Percentiles rank a stretch among this genome's conserved stretches.
Evolutionary conservation across 2,888 invertebrate genomes (phyloP).

Genomic region (Acanthopleura granulata): DNA sequence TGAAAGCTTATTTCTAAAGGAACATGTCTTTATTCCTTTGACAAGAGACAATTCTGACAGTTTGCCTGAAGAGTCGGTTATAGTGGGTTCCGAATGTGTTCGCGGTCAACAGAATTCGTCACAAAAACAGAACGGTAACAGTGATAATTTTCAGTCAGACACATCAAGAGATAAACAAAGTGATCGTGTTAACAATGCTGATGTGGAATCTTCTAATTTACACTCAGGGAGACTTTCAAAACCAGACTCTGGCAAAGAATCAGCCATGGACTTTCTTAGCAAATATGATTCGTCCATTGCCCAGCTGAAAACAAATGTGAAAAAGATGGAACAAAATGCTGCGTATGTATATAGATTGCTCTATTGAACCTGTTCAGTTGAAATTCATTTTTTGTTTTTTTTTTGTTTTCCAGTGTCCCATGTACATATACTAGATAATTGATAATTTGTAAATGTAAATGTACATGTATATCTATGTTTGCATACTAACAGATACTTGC

Average conservation of each 20-base stretch:
- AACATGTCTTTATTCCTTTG: constrained; percentile 86
- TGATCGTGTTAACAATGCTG: background rate
- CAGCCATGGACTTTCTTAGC: constrained; percentile 65
- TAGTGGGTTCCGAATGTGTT: constrained; percentile 33
- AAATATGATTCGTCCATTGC: constrained; percentile 70
- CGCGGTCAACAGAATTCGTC: constrained; percentile 24
- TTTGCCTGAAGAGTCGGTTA: constrained; percentile 41
- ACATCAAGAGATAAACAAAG: constrained; percentile 16
- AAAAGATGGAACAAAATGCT: constrained; percentile 60
- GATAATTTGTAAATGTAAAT: too few species aligned
- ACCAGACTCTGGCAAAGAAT: background rate
- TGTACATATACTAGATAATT: too few species aligned
- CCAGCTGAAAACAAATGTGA: constrained; percentile 65
- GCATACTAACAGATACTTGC: too few species aligned
- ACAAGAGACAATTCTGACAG: constrained; percentile 45
- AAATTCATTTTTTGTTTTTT: too few species aligned
- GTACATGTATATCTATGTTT: too few species aligned
- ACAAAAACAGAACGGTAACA: constrained; percentile 21
- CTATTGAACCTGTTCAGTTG: too few species aligned
- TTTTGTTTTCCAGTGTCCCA: too few species aligned
- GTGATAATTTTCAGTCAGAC: constrained; percentile 12
- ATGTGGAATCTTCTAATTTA: background rate
- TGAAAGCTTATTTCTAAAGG: constrained; percentile 92
- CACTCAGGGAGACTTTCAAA: constrained; percentile 25
- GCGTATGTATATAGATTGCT: constrained; percentile 11